Evolutionary conservation across 2,797 vertebrate species (phyloP).

Genomic region (Anguilla pacifica): DNA sequence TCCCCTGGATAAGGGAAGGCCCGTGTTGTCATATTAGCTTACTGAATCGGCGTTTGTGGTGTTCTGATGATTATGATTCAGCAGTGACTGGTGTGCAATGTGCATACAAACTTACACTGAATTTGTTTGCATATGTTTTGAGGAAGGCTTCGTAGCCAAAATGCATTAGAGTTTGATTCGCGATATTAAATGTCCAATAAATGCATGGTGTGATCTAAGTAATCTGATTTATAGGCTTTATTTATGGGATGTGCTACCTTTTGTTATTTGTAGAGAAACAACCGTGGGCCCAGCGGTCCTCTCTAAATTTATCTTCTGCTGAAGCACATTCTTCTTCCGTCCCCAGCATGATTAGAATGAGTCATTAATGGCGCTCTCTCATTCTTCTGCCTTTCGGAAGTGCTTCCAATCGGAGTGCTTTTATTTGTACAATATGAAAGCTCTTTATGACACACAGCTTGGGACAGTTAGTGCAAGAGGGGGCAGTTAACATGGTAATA

Average conservation of each 20-base stretch:
- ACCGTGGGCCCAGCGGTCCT: background rate
- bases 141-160: background rate
- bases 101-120: background rate
- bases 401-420: background rate
- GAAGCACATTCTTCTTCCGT: slow-evolving; percentile 2
- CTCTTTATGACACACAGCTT: background rate
- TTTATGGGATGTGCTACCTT: background rate
- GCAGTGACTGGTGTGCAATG: background rate
- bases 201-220: background rate
- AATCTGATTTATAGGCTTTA: background rate
- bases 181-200: background rate
- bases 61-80: background rate
- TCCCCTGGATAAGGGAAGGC: background rate
- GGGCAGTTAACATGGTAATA: background rate
- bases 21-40: background rate
- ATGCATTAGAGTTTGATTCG: background rate
- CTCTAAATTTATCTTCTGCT: background rate
- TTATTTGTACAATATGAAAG: background rate
- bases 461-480: background rate
- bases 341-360: background rate
- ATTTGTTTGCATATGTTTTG: background rate
- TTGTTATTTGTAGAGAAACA: background rate
- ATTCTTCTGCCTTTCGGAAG: background rate
- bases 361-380: background rate
- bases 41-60: background rate